Evolutionary conservation across 2,888 invertebrate species (phyloP), one percentile per base, ranked within the genome.

Genomic region (Apotomis betuletana): DNA sequence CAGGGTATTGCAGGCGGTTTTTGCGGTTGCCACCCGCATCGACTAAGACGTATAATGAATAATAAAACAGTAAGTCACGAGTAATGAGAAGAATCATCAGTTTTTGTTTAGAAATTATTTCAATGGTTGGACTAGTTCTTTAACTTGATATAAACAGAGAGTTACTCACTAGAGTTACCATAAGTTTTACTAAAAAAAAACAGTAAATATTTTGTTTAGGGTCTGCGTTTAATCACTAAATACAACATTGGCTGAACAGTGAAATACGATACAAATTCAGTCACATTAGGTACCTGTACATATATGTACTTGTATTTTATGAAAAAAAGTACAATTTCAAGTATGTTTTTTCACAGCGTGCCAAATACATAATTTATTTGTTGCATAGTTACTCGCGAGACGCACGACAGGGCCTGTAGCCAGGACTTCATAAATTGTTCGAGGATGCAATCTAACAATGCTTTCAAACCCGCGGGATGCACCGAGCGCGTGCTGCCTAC

Each of bases 381-480:
- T 68, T 55, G 67, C 55, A 62, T 44, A 55, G 54, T 13, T 10
- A 49, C 9, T 49, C 49, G 49, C 38, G 54, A 57, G 41, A 51
- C 51, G 55, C 59, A 70, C 60, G 65, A 60, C 76, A 77, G 74
- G 70, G 77, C 74, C 65, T 65, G 75, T 73, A 78, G 78, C 78
- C 77, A 80, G 78, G 81, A 76, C 74, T 78, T 81, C 87, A 90
- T 91, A 90, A 91, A 90, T 90, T 87, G 86, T 82, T 75, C 62
- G 80, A 81, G 81, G 83, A 84, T 84, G 83, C 85, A 79, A 78
- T 80, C 80, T 85, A 87, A 90, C 90, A 90, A 91, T 88, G 81
- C 88, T 82, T 81, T 80, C 81, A 78, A 78, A 84, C 76, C 81
- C 78, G 73, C 83, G 82, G 83, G 84, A 84, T 82, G 84, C 82